Base-by-base conservation (phyloP, 2,797 vertebrate genomes). In the Pachyuromys duprasi region DNA sequence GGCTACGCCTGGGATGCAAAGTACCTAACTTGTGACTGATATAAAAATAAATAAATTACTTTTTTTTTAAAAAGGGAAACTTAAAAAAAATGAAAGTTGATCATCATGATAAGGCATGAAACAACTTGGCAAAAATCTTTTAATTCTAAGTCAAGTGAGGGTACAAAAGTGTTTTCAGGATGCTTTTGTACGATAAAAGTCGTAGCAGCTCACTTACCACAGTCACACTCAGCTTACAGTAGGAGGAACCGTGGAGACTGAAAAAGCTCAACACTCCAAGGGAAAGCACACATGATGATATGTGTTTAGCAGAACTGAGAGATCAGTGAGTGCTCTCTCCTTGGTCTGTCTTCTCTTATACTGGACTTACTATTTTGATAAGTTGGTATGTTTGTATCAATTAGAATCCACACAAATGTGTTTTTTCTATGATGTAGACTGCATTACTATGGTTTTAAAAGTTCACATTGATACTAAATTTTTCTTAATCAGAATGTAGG, bases 101-200 rank as follows among this genome's bases (percentile, higher is more conserved):
- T 63, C 60, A 65, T 49, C 28, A 92, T 57, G 24, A 89, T 70
- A 92, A 86, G 1, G 36, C 57, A 33, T 22, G 67, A 91, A 62
- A 42, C 75, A 95, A 62, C 28, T 33, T 95, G 42, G 67, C n/a
- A 76, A 28, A 86, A 72, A 75, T 83, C 42, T 92, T 90, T 95
- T 93, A 67, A 55, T 42, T 76, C 55, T 22, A 80, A 57, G 75
- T 28, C n/a, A 31, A 90, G 70, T 5, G 7, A 63, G 9, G 5
- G 8, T 42, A 36, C 81, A 57, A 42, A 93, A 92, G 39, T 33
- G 57, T 62, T 69, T 24, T 2, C 63, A 69, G 33, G 70, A 33
- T 20, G 84, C 6, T 70, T 62, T 81, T 53, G 11, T 42, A 42
- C 93, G 24, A 65, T 62, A 90, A 89, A 57, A 3, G n/a, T n/a